These are phyloP conservation scores for Sitta carolinensis DNA, from an alignment of 2,797 vertebrate genomes.

Conservation along the genomic window DNA sequence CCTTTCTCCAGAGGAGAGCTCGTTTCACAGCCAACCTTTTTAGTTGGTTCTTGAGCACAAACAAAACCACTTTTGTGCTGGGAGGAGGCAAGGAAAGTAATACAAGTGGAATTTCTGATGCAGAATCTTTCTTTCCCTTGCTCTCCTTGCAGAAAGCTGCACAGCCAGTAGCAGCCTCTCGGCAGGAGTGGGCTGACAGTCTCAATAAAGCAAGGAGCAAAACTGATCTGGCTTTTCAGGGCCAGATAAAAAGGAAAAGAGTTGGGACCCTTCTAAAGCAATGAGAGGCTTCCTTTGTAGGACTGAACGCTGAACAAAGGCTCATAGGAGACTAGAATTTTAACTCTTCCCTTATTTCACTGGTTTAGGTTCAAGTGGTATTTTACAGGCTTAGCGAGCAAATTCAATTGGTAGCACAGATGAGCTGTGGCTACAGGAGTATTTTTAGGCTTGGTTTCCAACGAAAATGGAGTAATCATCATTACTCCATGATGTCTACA, in stretches of 20 bases:
- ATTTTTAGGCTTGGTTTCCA: constrained; percentile 33
- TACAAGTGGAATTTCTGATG: constrained; percentile 25
- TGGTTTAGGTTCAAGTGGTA: neutral
- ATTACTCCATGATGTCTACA: neutral
- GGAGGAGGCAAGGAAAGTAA: neutral
- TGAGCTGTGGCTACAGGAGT: neutral
- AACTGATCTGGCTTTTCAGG: constrained; percentile 47
- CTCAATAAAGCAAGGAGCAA: constrained; percentile 33
- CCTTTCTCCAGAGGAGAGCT: neutral
- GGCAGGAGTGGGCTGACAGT: neutral
- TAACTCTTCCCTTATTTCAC: constrained; percentile 4
- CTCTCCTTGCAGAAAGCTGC: neutral
- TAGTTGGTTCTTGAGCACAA: constrained; percentile 24
- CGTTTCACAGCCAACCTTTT: constrained; percentile 34
- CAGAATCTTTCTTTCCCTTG: constrained; percentile 9
- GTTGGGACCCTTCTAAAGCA: neutral
- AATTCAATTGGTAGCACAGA: neutral
- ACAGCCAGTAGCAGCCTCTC: neutral
- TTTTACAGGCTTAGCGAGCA: neutral
- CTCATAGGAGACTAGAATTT: neutral
- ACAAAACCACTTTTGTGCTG: constrained; percentile 58
- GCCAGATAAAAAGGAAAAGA: constrained; percentile 24
- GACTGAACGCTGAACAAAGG: neutral
- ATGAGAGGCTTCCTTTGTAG: constrained; percentile 8
- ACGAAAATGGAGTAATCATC: neutral